Base-by-base conservation (phyloP, 2,797 vertebrate species). In the Pagetopsis macropterus region DNA sequence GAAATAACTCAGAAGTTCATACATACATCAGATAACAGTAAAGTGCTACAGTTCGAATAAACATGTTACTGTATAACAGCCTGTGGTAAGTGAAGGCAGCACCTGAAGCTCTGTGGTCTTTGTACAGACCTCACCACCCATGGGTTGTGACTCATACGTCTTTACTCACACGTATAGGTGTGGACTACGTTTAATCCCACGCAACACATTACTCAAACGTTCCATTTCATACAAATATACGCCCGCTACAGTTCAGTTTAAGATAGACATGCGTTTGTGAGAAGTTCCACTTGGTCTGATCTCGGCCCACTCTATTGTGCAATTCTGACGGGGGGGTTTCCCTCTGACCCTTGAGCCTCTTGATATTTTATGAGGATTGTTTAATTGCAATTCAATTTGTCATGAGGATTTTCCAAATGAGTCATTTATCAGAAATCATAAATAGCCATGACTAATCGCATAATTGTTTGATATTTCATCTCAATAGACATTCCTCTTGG, bases 161-260 rank as follows among this genome's bases (percentile, higher is more conserved):
- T 2, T 33, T 13, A 37, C 5, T 56, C 56, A 61, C 59, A 23
- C 69, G 51, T 62, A 45, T 37, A 76, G 17, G 2, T 75, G 86
- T 87, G 82, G 70, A 82, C n/a, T 58, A 10, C 58, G 21, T 0
- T 63, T 63, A 43, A 65, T 57, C 87, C 83, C 78, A 89, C 88
- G 70, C 50, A 45, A 6, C 40, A 50, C 48, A 41, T 52, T 67
- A 68, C 15, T 61, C 37, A 85, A 60, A 52, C 17, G 63, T 89
- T 89, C 88, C 87, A 70, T 66, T 78, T 52, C 21, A 64, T 23
- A 48, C 69, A 52, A 1, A 10, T 0, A 7, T 1, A 72, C 12
- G 16, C 71, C 78, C 65, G 75, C 70, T 59, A 62, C 61, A 66
- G 13, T 66, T 75, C 3, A 71, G 21, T 37, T 37, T 9, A 37